A percentile compares a stretch with the other conserved stretches of the same genome.
Evolutionary conservation across 2,113 vertebrate species (phyloP).

Genomic region (Heterotis niloticus): DNA sequence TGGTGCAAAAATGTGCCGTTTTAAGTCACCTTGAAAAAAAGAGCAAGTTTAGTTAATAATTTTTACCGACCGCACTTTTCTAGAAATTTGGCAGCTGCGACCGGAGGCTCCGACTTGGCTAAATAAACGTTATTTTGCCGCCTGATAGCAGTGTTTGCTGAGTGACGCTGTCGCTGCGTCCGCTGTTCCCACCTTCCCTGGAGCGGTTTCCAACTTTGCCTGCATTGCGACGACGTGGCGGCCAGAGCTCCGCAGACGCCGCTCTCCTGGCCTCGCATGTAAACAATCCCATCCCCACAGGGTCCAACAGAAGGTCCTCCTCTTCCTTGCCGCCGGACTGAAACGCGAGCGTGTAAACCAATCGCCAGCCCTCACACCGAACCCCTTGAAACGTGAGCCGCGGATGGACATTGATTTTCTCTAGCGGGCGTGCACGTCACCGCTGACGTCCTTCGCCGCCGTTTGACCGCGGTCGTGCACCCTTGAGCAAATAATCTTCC

Average conservation of each 20-base stretch:
- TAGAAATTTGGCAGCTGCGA: too few species aligned
- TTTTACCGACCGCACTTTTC: too few species aligned
- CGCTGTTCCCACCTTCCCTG: neutral
- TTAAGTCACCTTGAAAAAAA: too few species aligned
- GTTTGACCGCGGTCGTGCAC: conserved; percentile 7
- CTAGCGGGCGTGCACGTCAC: conserved; percentile 17
- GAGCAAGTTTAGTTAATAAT: too few species aligned
- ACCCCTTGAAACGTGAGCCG: conserved; percentile 47
- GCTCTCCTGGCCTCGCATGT: neutral
- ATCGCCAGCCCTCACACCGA: conserved; percentile 23
- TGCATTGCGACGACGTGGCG: neutral
- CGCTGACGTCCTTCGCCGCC: neutral
- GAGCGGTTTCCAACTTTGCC: neutral
- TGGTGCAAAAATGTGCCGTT: too few species aligned
- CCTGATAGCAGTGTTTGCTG: neutral
- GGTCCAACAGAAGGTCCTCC: neutral
- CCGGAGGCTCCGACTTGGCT: neutral
- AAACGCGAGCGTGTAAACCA: conserved; percentile 32
- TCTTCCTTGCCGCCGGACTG: neutral
- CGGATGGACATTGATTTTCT: conserved; percentile 61
- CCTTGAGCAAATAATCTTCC: conserved; percentile 29
- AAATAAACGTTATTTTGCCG: neutral
- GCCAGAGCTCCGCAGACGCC: too few species aligned
- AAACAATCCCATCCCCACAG: neutral
- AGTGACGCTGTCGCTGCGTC: neutral